Evolutionary conservation across 2,888 invertebrate genomes (phyloP), one percentile per base, ranked within the genome.

Genomic region (Margaritifera margaritifera): DNA sequence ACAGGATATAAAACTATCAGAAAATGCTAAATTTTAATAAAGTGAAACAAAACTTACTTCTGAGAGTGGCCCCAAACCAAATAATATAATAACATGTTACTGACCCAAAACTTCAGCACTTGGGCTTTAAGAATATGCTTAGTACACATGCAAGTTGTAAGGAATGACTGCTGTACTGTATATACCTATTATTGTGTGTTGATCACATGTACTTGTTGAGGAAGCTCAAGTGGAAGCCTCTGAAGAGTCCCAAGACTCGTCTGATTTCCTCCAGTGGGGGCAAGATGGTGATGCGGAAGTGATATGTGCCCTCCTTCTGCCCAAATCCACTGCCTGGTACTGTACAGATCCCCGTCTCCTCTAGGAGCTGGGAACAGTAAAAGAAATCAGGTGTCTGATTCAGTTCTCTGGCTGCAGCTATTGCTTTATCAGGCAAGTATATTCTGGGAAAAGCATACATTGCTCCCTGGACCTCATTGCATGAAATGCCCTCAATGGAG

Each of bases 391-490:
- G 94, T 56, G 92, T 90, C 90, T 55, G 93, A 6, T 78, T 77
- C 42, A 79, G 73, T 4, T 89, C 90, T 90, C 94, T 93, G 1
- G 99, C 99, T 25, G 94, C 95, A 80, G 93, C 93, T 53, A 97
- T 92, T 0, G 97, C 98, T 88, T 94, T 95, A 54, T 92, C 90
- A 3, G 99, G 97, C 66, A 99, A 87, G 59, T 92, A 92, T 69
- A 99, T 91, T 85, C 93, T 92, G 0, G 99, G 99, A 90, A 99
- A 99, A 72, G 97, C 97, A 90, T 99, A 99, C 99, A 99, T 99
- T 4, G 99, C 98, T 22, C 99, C 94, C 94, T 94, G 95, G 5
- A 93, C 93, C 15, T 93, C 91, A 89, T 98, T 97, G 84, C 97
- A 97, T 60, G 90, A 92, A 90, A 95, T 94, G 31, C 99, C 99